Evolutionary conservation across 1,140 invertebrate genomes (phyloP), one percentile per base, ranked within the genome.

Genomic region (Zaprionus davidi): DNA sequence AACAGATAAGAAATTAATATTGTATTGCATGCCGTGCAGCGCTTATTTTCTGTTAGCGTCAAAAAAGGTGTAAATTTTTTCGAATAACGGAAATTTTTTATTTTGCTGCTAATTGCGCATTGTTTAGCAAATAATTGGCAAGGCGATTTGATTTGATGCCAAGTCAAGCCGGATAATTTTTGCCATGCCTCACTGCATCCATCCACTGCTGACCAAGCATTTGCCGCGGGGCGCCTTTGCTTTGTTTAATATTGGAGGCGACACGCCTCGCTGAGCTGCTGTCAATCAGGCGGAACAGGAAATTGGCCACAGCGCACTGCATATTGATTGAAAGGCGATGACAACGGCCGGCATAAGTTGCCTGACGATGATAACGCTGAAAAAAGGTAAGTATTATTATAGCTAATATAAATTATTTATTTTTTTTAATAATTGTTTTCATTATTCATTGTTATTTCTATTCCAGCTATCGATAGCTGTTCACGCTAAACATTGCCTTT

Each of bases 121-220:
- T 76, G 38, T 68, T 64, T 34, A 59, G 68, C 63, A 79, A 68
- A 76, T 79, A 76, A 79, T 76, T 79, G 67, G 57, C 53, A 71
- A 38, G 31, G 58, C 57, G 28, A 76, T 68, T 68, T 55, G 28
- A 76, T 68, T 68, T 49, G 68, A 71, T 63, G 58, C 44, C 24
- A 36, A 59, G 57, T 3, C 49, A 55, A 60, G 68, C 56, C 65
- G 59, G 20, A 24, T 70, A 65, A 71, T 53, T 70, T 60, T 49
- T 24, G 55, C 9, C 56, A 79, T 56, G 68, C 73, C 68, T 59
- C 63, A 64, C 24, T 64, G 57, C 60, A 44, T 63, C 26, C 22
- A 2, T n/a, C 15, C 15, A 41, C 31, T 64, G 38, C 49, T 58
- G n/a, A 49, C 34, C 51, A 7, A 20, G 46, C 17, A 12, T 49